These are phyloP conservation scores for Heterocephalus glaber DNA, from an alignment of 2,113 vertebrate genomes.

Conservation along the genomic window DNA sequence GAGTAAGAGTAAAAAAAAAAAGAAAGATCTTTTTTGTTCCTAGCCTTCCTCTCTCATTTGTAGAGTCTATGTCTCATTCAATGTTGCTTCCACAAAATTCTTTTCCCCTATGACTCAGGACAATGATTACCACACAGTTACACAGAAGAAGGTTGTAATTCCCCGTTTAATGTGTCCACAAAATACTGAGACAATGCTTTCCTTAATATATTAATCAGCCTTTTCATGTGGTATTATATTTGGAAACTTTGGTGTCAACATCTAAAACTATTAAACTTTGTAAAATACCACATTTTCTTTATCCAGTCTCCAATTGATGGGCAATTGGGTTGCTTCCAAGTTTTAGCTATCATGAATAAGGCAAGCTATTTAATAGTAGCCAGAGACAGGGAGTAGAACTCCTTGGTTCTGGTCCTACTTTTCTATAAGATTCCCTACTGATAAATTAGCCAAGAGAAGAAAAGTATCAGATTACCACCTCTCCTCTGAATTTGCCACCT, in stretches of 20 bases:
- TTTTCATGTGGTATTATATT: not conserved
- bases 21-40: not conserved
- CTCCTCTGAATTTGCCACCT: not conserved
- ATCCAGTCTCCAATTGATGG: too few species aligned
- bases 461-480: not conserved
- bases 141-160: not conserved
- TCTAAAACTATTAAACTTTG: not conserved
- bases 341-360: too few species aligned
- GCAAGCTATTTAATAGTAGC: not conserved
- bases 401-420: not conserved
- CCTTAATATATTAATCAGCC: not conserved
- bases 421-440: not conserved
- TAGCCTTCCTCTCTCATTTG: not conserved
- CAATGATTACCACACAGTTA: not conserved
- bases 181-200: not conserved
- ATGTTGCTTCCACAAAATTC: not conserved
- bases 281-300: too few species aligned
- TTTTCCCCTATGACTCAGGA: not conserved
- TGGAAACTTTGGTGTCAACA: not conserved
- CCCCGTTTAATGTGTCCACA: not conserved
- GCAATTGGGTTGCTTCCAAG: too few species aligned
- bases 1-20: not conserved
- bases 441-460: not conserved
- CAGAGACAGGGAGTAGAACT: not conserved
- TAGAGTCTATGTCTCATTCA: not conserved